Conservation (phyloP, 2,797 vertebrate species). For the Vipera ursinii region DNA sequence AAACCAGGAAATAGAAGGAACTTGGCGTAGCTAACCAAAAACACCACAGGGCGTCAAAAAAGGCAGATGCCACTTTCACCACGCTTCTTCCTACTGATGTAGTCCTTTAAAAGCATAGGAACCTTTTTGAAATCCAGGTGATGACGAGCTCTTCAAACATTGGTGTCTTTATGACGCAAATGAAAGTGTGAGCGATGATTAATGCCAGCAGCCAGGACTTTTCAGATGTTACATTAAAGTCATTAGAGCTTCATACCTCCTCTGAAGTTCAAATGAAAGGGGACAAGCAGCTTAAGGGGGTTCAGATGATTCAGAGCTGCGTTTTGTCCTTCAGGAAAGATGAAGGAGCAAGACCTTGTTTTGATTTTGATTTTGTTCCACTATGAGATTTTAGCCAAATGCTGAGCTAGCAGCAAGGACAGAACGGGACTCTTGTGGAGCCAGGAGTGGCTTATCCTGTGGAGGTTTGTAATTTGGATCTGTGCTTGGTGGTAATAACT, state of each 20-base stretch:
- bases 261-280: constrained; percentile 54
- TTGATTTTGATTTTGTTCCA: constrained; percentile 33
- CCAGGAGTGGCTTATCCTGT: constrained; percentile 61
- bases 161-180: not conserved
- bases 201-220: constrained; percentile 10
- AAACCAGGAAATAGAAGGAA: not conserved
- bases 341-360: constrained; percentile 56
- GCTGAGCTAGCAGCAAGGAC: constrained; percentile 36
- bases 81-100: not conserved
- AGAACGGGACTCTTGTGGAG: constrained; percentile 43
- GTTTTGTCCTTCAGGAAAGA: constrained; percentile 60
- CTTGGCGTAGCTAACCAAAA: not conserved
- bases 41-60: not conserved
- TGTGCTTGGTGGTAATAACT: constrained; percentile 40
- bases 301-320: constrained; percentile 55
- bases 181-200: not conserved
- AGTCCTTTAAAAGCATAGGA: not conserved
- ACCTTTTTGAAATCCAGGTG: constrained; percentile 4
- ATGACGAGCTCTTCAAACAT: not conserved
- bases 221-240: constrained; percentile 59
- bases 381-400: not conserved
- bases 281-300: constrained; percentile 60
- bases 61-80: no score
- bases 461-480: constrained; percentile 57
- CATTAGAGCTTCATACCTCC: constrained; percentile 65